Percentiles rank a stretch among this genome's conserved stretches.
phyloP scores from a whole-genome alignment of 1,140 invertebrate species.

The Drosophila persimilis region DNA sequence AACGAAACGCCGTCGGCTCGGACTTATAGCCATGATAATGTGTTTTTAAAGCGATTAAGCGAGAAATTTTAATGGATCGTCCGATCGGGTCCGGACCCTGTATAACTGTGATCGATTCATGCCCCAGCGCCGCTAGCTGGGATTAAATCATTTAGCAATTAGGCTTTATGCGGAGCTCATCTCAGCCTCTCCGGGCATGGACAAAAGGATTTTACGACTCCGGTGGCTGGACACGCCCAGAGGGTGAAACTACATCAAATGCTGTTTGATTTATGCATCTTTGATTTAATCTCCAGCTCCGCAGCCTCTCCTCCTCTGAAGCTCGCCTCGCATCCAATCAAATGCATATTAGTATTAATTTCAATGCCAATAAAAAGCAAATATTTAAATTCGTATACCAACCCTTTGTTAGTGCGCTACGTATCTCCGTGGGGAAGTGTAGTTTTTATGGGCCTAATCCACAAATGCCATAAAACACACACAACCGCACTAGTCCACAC shows the following conservation, averaged over 20 bases:
- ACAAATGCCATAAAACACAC: slow-evolving; percentile 61
- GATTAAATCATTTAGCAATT: slow-evolving; percentile 79
- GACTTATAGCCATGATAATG: slow-evolving; percentile 62
- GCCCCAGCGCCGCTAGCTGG: slow-evolving; percentile 37
- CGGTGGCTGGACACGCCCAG: slow-evolving; percentile 33
- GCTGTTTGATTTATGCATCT: slow-evolving; percentile 59
- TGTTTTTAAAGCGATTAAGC: slow-evolving; percentile 72
- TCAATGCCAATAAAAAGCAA: slow-evolving; percentile 54
- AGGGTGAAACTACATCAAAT: slow-evolving; percentile 63
- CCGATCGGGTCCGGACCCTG: slow-evolving; percentile 12
- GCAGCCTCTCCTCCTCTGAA: not conserved
- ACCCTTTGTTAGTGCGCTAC: slow-evolving; percentile 44
- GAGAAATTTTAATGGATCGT: slow-evolving; percentile 46
- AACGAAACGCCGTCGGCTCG: slow-evolving; percentile 6
- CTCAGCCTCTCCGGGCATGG: slow-evolving; percentile 11
- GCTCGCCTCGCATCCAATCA: slow-evolving; percentile 7
- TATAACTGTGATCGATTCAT: slow-evolving; percentile 74
- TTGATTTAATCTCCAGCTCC: slow-evolving; percentile 41
- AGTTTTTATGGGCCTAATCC: slow-evolving; percentile 72
- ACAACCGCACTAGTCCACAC: slow-evolving; percentile 23
- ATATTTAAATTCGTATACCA: slow-evolving; percentile 60
- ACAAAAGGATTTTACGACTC: slow-evolving; percentile 57
- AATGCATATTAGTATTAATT: slow-evolving; percentile 55
- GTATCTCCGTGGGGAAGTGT: slow-evolving; percentile 44
- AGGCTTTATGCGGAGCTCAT: slow-evolving; percentile 50